Evolutionary conservation across 2,888 invertebrate genomes (phyloP), one percentile per base, ranked within the genome.

Genomic region (Drosophila siamana): DNA sequence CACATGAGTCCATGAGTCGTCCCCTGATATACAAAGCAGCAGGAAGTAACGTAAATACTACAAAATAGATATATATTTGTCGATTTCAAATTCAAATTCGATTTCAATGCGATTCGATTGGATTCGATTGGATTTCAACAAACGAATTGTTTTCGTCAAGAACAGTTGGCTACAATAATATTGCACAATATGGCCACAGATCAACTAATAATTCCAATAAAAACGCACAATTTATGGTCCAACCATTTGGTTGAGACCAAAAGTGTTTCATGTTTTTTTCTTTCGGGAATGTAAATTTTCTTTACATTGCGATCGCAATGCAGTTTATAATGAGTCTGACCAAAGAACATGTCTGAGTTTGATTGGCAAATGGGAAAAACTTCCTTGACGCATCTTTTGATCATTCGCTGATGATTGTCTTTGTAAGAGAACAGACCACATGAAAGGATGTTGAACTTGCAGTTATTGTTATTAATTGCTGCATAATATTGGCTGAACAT

Each of bases 171-270:
- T 66, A 63, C 64, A 65, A 63, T 67, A 86, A 81, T 83, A 80
- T 84, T 74, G 84, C 86, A 82, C 87, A 88, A 89, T 89, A 81
- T 88, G 90, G 90, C 71, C 76, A 56, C 90, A 88, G 83, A 89
- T 89, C 81, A 90, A 78, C 75, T 80, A 74, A 86, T 88, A 89
- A 86, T 88, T 74, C 81, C 61, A 86, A 88, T 83, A 77, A 86
- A 86, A 84, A 78, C 62, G 54, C 55, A 65, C 69, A 69, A 88
- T 84, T 80, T 83, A 80, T 77, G 70, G 59, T 26, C 64, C 46
- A 43, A 62, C 62, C 84, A 80, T 68, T 68, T 77, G 69, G 56
- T 15, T 24, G 28, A 51, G 36, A 57, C 44, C 33, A 43, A 75
- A 78, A 74, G 55, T 69, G 69, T 64, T 80, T 72, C 52, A 60